Evolutionary conservation across 1,140 invertebrate species (phyloP).

Genomic region (Chrysoperla carnea): DNA sequence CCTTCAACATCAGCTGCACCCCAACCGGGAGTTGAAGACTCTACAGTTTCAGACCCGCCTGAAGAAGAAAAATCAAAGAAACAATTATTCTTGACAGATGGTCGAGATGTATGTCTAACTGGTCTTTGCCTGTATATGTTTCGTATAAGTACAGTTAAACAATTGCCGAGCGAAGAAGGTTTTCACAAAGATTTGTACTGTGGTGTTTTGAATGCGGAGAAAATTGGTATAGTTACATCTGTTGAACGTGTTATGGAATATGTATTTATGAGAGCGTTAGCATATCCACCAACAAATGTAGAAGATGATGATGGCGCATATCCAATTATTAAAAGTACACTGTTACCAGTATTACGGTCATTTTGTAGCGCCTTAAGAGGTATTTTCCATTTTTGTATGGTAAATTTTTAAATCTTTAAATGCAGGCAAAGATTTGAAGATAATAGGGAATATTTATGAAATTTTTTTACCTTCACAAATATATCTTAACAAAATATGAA

Average conservation of each 20-base stretch:
- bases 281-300: constrained; percentile 50
- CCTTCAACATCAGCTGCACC: no score
- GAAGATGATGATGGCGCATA: constrained; percentile 56
- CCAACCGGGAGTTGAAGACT: neutral
- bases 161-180: constrained; percentile 67
- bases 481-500: no score
- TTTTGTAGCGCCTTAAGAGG: constrained; percentile 72
- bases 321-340: constrained; percentile 60
- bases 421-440: neutral
- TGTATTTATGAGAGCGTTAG: constrained; percentile 74
- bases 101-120: constrained; percentile 61
- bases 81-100: constrained; percentile 76
- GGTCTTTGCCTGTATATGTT: constrained; percentile 83
- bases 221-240: constrained; percentile 65
- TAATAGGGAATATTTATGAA: neutral
- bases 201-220: constrained; percentile 61
- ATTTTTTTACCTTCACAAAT: constrained; percentile 1
- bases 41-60: constrained; percentile 25
- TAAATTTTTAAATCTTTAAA: no score
- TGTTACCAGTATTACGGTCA: constrained; percentile 62
- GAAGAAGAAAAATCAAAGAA: constrained; percentile 39
- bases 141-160: constrained; percentile 62
- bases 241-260: constrained; percentile 72
- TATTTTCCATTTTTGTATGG: no score
- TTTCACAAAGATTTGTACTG: constrained; percentile 61